Conservation (phyloP, 2,113 vertebrate species). For the Lucifuga dentata region DNA sequence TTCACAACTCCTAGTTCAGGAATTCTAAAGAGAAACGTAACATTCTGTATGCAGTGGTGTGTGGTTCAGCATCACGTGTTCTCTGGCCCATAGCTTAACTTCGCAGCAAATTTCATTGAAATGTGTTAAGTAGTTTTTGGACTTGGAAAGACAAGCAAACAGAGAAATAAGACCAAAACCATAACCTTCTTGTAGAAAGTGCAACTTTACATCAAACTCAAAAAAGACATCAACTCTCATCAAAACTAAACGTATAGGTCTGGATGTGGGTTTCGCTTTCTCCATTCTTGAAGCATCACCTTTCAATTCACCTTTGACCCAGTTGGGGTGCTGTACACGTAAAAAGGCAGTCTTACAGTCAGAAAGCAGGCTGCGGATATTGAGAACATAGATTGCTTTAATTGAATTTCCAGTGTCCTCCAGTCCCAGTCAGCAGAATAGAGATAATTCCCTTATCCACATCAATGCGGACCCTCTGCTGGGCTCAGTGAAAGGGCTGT, state of each 20-base stretch:
- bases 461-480: constrained; percentile 81
- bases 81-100: too few relatives aligned
- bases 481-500: constrained; percentile 73
- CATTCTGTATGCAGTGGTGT: too few relatives aligned
- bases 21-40: too few relatives aligned
- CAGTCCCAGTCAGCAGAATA: constrained; percentile 75
- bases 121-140: too few relatives aligned
- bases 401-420: constrained; percentile 79
- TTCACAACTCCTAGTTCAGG: too few relatives aligned
- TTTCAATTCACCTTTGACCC: constrained; percentile 4
- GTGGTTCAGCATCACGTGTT: too few relatives aligned
- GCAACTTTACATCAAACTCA: constrained; percentile 4
- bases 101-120: too few relatives aligned
- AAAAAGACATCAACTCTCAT: background rate
- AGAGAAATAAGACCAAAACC: too few relatives aligned
- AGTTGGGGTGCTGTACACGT: background rate
- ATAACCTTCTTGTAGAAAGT: too few relatives aligned
- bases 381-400: constrained; percentile 77
- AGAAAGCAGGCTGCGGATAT: constrained; percentile 35
- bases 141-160: too few relatives aligned
- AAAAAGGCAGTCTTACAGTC: constrained; percentile 17
- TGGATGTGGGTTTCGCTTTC: background rate
- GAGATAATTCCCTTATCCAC: constrained; percentile 82
- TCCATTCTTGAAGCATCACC: background rate
- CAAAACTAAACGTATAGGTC: background rate